A percentile compares a stretch with the other conserved stretches of the same genome.
Evolutionary conservation across 2,797 vertebrate species (phyloP).

Genomic region (Dermochelys coriacea): DNA sequence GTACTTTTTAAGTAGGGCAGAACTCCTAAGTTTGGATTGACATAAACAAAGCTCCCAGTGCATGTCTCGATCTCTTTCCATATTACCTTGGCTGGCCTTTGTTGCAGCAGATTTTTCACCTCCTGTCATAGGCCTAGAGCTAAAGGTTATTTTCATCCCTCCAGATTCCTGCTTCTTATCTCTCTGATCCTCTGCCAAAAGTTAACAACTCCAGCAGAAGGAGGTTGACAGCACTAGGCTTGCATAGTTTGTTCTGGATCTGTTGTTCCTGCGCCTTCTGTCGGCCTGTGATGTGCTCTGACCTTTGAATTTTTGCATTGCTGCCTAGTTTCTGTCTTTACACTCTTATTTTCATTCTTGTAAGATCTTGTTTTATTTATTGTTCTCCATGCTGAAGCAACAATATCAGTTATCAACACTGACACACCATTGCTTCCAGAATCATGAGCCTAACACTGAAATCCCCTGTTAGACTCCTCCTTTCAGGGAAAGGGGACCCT

Average conservation of each 20-base stretch:
- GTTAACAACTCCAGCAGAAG: constrained; percentile 64
- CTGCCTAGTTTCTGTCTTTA: not conserved
- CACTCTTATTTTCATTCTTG: constrained; percentile 49
- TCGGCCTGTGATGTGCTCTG: constrained; percentile 64
- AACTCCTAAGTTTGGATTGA: not conserved
- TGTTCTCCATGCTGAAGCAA: not conserved
- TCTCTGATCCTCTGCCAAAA: constrained; percentile 70
- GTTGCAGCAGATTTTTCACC: constrained; percentile 48
- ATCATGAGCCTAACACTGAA: not conserved
- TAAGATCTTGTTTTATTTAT: not conserved
- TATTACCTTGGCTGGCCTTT: constrained; percentile 77
- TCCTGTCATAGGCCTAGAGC: constrained; percentile 63
- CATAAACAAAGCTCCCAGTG: constrained; percentile 17
- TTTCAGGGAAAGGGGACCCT: not conserved
- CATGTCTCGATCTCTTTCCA: constrained; percentile 60
- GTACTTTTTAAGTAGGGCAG: constrained; percentile 9
- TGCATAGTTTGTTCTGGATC: constrained; percentile 65
- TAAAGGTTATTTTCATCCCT: constrained; percentile 71
- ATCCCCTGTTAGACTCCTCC: not conserved
- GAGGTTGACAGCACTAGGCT: not conserved
- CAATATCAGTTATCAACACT: not conserved
- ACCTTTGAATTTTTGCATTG: constrained; percentile 52
- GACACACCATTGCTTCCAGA: not conserved
- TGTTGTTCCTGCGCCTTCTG: constrained; percentile 66
- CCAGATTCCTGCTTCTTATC: constrained; percentile 59